Conservation (phyloP, 2,797 vertebrate species). For the Scolopax bukidnonensis region DNA sequence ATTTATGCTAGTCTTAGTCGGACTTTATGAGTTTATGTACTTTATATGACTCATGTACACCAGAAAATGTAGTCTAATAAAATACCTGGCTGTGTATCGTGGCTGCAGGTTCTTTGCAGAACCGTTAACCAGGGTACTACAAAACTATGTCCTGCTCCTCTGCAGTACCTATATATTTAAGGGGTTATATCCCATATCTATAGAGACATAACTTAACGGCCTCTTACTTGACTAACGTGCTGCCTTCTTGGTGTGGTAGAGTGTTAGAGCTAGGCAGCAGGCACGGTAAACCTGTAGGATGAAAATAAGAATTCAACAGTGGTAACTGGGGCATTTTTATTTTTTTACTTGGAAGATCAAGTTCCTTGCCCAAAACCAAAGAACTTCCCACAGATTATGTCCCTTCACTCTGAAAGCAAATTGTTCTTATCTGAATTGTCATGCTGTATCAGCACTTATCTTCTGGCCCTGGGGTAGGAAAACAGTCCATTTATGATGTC, state of each 20-base stretch:
- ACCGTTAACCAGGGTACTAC: background rate
- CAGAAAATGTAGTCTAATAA: conserved; percentile 55
- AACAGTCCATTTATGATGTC: conserved; percentile 2
- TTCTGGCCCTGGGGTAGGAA: conserved; percentile 21
- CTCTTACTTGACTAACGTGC: background rate
- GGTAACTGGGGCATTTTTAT: background rate
- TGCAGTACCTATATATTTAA: conserved; percentile 21
- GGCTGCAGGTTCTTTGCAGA: conserved; percentile 34
- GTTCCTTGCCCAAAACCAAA: background rate
- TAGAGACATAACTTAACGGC: background rate
- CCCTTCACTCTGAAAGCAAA: background rate
- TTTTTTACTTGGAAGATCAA: background rate
- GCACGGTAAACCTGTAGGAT: background rate
- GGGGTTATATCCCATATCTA: background rate
- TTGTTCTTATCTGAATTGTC: background rate
- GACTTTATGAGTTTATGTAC: conserved; percentile 58
- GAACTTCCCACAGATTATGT: background rate
- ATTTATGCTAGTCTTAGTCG: conserved; percentile 48
- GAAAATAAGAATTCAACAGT: background rate
- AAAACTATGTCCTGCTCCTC: background rate
- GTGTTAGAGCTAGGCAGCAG: background rate
- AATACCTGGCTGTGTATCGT: background rate
- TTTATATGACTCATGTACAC: conserved; percentile 32
- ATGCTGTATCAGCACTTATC: background rate
- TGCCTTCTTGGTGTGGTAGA: background rate